These are phyloP conservation scores for Lasius fuliginosus DNA, from an alignment of 2,888 invertebrate genomes.

Conservation along the genomic window DNA sequence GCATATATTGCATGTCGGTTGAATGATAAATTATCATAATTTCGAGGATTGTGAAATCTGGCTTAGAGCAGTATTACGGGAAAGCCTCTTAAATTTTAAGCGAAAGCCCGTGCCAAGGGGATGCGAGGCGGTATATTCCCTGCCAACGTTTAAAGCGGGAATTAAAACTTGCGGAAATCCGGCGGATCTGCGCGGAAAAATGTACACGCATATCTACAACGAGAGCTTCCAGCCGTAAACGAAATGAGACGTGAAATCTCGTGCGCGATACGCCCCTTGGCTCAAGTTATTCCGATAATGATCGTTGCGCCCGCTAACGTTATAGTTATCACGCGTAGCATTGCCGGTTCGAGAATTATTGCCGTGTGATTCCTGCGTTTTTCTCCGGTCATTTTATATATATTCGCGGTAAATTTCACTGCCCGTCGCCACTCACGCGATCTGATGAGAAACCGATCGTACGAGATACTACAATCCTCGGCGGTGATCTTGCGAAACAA, in stretches of 20 bases:
- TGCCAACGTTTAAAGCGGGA: slow-evolving; percentile 69
- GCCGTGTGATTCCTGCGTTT: slow-evolving; percentile 33
- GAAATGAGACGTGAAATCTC: slow-evolving; percentile 68
- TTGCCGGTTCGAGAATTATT: slow-evolving; percentile 37
- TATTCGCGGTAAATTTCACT: slow-evolving; percentile 2
- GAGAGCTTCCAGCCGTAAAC: slow-evolving; percentile 3
- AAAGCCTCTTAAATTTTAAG: slow-evolving; percentile 62
- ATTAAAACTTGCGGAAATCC: slow-evolving; percentile 68
- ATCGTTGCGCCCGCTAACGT: slow-evolving; percentile 35
- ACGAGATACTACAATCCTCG: slow-evolving; percentile 33
- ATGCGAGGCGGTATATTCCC: slow-evolving; percentile 34
- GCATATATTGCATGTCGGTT: not conserved
- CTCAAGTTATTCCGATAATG: slow-evolving; percentile 52
- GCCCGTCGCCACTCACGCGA: slow-evolving; percentile 43
- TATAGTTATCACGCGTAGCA: slow-evolving; percentile 50
- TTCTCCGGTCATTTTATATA: slow-evolving; percentile 13
- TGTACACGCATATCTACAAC: slow-evolving; percentile 25
- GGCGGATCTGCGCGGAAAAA: slow-evolving; percentile 9
- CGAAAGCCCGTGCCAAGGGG: slow-evolving; percentile 61
- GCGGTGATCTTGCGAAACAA: slow-evolving; percentile 20
- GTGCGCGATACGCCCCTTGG: slow-evolving; percentile 46
- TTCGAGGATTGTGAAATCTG: slow-evolving; percentile 55
- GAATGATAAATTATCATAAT: slow-evolving; percentile 16
- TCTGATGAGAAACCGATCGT: slow-evolving; percentile 30
- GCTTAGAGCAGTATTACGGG: slow-evolving; percentile 52